A percentile compares a stretch with the other conserved stretches of the same genome.
Evolutionary conservation across 92 coral and sea anemone species (phyloP).

Genomic region (Scolanthus callimorphus): DNA sequence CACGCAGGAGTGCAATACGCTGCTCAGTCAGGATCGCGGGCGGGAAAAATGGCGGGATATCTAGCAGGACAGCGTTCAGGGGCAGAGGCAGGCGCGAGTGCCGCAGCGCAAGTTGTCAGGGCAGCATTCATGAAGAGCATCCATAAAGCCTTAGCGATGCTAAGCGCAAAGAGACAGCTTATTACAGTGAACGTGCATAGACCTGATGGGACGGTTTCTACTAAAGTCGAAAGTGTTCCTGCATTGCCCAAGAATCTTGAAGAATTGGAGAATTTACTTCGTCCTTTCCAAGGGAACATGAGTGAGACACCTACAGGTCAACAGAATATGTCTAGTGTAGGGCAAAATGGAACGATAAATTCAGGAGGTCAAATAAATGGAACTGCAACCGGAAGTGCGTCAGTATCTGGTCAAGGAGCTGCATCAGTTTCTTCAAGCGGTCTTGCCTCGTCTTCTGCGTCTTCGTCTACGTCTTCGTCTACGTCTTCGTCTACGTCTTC

Average conservation of each 20-base stretch:
- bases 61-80: constrained; percentile 34
- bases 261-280: too few species aligned
- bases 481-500: neutral
- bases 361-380: too few species aligned
- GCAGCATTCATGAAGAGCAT: neutral
- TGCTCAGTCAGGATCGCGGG: constrained; percentile 29
- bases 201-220: too few species aligned
- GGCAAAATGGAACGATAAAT: too few species aligned
- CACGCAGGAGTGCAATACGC: constrained; percentile 13
- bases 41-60: constrained; percentile 56
- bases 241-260: too few species aligned
- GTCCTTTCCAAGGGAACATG: too few species aligned
- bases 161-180: neutral
- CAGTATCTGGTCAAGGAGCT: neutral
- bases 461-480: neutral
- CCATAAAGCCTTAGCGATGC: neutral
- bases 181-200: neutral
- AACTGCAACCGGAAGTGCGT: neutral
- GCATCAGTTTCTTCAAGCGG: neutral
- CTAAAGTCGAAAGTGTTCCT: neutral
- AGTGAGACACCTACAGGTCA: too few species aligned
- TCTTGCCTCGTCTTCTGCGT: neutral
- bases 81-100: constrained; percentile 42
- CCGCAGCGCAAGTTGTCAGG: constrained; percentile 56
- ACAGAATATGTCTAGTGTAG: too few species aligned